Base-by-base conservation (phyloP, 2,888 invertebrate genomes). In the Ectropis crepuscularia region DNA sequence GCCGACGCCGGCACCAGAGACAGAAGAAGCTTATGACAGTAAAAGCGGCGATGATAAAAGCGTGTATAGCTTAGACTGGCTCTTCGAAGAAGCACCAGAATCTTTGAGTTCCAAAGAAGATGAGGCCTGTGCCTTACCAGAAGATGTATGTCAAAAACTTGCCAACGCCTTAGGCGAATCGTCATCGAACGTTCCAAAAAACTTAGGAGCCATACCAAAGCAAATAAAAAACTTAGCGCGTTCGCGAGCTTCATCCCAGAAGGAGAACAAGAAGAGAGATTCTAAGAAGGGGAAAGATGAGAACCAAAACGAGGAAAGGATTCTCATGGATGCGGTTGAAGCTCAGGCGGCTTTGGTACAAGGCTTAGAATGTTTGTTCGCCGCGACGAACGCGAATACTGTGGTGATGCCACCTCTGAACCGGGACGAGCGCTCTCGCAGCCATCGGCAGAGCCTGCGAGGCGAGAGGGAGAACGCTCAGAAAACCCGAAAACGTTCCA, bases 191-290 rank as follows among this genome's bases (percentile, higher is more conserved):
- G 87, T 87, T 73, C 93, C 95, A 83, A 94, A 95, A 83, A 95
- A 95, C 82, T 93, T 95, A 76, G 96, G 96, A 64, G 96, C 95
- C 68, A 95, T 95, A 83, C 96, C 95, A 63, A 96, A 96, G 85
- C 95, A 95, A 86, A 88, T 92, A 76, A 93, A 91, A 92, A 92
- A 92, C 88, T 89, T 90, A 87, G 88, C 89, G 72, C 83, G 94
- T 87, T 82, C 93, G 76, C 81, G 94, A 76, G 87, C 94, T 71
- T 94, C 94, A 41, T 94, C 94, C 8, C 93, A 94, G 60, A 93
- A 93, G 81, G 93, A 93, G 81, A 93, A 93, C 82, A 93, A 92
- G 80, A 91, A 89, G 81, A 86, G 85, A 80, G 93, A 93, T 82
- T 83, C 86, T 74, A 90, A 81, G 71, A 92, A 86, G 62, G 90